These are phyloP conservation scores for Cephalopterus ornatus DNA, from an alignment of 2,113 vertebrate species.

Conservation along the genomic window DNA sequence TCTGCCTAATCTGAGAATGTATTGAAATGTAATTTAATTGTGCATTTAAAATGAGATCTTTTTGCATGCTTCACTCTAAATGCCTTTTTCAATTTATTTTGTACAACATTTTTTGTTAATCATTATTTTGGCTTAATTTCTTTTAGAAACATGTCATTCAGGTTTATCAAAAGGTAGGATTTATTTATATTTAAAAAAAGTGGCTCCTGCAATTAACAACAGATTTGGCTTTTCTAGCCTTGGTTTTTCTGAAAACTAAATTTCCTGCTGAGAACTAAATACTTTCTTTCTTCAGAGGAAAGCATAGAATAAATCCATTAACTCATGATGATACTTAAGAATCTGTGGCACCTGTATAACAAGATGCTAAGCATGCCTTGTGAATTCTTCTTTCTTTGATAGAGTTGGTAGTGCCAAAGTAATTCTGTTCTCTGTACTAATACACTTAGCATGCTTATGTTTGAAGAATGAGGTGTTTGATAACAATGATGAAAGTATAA, in stretches of 20 bases:
- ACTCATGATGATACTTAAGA: slow-evolving; percentile 67
- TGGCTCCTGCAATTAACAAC: slow-evolving; percentile 81
- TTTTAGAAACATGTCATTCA: slow-evolving; percentile 99
- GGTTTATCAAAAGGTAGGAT: slow-evolving; percentile 99
- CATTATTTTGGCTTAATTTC: slow-evolving; percentile 86
- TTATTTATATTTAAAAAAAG: slow-evolving; percentile 77
- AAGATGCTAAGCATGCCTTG: slow-evolving; percentile 77
- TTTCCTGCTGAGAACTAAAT: slow-evolving; percentile 84
- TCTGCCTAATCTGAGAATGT: slow-evolving; percentile 35
- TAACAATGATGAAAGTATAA: slow-evolving; percentile 54
- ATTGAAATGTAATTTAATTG: slow-evolving; percentile 40
- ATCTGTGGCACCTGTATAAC: slow-evolving; percentile 57
- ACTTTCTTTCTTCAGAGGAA: slow-evolving; percentile 65
- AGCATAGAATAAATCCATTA: slow-evolving; percentile 68
- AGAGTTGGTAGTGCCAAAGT: slow-evolving; percentile 69
- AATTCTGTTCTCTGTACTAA: slow-evolving; percentile 79
- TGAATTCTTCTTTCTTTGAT: slow-evolving; percentile 71
- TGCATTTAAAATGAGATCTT: slow-evolving; percentile 30
- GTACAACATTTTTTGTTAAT: slow-evolving; percentile 70
- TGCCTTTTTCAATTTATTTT: slow-evolving; percentile 67
- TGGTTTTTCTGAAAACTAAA: slow-evolving; percentile 81
- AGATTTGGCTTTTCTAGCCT: slow-evolving; percentile 80
- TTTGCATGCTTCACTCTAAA: slow-evolving; percentile 60
- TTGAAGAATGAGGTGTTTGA: slow-evolving; percentile 70
- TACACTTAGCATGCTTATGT: slow-evolving; percentile 81